These are phyloP conservation scores for Halichoeres trimaculatus DNA, from an alignment of 2,113 vertebrate species.

Conservation along the genomic window DNA sequence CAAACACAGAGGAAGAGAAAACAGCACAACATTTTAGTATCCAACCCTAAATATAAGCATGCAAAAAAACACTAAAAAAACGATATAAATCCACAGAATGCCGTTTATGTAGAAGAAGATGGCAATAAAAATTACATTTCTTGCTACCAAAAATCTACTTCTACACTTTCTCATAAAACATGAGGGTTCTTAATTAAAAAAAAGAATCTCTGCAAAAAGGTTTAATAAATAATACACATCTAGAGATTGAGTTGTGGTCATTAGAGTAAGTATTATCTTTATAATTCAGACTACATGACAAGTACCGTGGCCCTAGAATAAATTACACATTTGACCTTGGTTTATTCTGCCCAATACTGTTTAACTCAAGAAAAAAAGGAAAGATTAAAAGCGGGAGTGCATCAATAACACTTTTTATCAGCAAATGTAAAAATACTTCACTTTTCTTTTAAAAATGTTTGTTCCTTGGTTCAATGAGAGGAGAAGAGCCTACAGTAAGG, in stretches of 20 bases:
- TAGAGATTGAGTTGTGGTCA: background rate
- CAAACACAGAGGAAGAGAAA: slow-evolving; percentile 21
- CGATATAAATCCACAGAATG: background rate
- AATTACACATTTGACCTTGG: background rate
- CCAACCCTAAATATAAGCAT: too few relatives aligned
- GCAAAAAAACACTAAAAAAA: too few relatives aligned
- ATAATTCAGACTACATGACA: background rate
- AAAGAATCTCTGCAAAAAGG: background rate
- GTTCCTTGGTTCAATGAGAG: slow-evolving; percentile 6
- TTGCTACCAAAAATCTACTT: too few relatives aligned
- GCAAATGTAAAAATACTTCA: background rate
- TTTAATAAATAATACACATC: too few relatives aligned
- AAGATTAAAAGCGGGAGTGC: background rate
- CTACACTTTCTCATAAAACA: background rate
- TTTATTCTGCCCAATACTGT: background rate
- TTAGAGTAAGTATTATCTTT: background rate
- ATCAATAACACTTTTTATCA: background rate
- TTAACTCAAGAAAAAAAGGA: too few relatives aligned
- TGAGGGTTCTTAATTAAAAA: background rate
- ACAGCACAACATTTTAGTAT: background rate
- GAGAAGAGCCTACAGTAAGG: background rate
- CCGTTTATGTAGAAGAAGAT: too few relatives aligned
- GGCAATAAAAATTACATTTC: too few relatives aligned
- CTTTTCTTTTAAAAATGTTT: slow-evolving; percentile 6
- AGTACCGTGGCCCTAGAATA: too few relatives aligned